Evolutionary conservation across 2,113 vertebrate genomes (phyloP).

Genomic region (Spea multiplicata): DNA sequence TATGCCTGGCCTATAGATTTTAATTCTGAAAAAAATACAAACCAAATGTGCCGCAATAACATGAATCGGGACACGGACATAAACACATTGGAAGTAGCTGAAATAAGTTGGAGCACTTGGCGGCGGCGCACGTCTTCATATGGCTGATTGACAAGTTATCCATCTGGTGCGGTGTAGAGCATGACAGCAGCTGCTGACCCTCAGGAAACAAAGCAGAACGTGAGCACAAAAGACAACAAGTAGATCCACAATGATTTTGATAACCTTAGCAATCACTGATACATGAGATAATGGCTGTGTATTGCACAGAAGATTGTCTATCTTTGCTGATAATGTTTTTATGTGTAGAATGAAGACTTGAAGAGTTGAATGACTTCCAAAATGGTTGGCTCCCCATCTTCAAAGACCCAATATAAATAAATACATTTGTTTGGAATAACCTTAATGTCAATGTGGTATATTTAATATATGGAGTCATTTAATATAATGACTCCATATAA

Average conservation of each 20-base stretch:
- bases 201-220: conserved; percentile 25
- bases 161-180: conserved; percentile 38
- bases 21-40: too few relatives aligned
- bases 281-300: neutral
- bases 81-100: conserved; percentile 25
- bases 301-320: too few relatives aligned
- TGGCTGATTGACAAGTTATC: conserved; percentile 38
- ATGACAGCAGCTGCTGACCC: conserved; percentile 37
- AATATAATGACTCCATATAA: too few relatives aligned
- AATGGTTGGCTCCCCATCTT: too few relatives aligned
- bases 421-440: too few relatives aligned
- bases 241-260: neutral
- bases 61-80: conserved; percentile 15
- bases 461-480: too few relatives aligned
- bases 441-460: too few relatives aligned
- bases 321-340: too few relatives aligned
- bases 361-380: too few relatives aligned
- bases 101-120: conserved; percentile 14
- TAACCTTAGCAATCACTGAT: conserved; percentile 16
- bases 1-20: too few relatives aligned
- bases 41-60: conserved; percentile 12
- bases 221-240: conserved; percentile 33
- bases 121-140: neutral
- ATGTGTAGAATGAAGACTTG: too few relatives aligned
- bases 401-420: too few relatives aligned